Base-by-base conservation (phyloP, 2,797 vertebrate species). In the Pangasius mekongensis region DNA sequence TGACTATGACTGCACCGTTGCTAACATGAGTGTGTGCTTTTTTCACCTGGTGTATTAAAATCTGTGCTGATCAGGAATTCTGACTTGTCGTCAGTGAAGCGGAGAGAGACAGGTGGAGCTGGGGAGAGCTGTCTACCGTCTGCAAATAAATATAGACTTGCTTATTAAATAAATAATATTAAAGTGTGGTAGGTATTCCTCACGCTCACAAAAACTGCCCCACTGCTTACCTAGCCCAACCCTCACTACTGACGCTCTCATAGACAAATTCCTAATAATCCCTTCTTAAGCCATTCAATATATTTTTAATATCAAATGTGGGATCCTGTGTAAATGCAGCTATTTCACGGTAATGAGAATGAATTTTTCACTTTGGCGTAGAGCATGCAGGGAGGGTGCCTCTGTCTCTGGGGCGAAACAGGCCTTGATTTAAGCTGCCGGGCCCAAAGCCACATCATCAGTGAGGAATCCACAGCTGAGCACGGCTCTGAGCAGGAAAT, bases 401-500 rank as follows among this genome's bases (percentile, higher is more conserved):
- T 88, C 86, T 87, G 62, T 83, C 62, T 87, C 60, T 87, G 60
- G 67, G 49, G 89, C 1, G 49, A 87, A 85, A 90, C 76, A 83
- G 88, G 49, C 81, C 71, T 77, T 89, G 67, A 87, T 73, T 89
- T 89, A 87, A 64, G 43, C 56, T 85, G 83, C 43, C 22, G 64
- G 74, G 85, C 74, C 82, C 77, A 88, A 88, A 88, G 67, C 85
- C 71, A 86, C 87, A 62, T 90, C 90, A 90, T 82, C 86, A 87
- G 78, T 62, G 52, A 86, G 87, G 87, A 91, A 90, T 91, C 73
- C 86, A 84, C 67, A 89, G 87, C 56, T 87, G 74, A 91, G 54
- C 78, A 73, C 39, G 47, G 66, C 71, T 88, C 58, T 22, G 62
- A 49, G 85, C 58, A 90, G 91, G 82, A 90, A 87, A 90, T 88